A percentile compares a stretch with the other conserved stretches of the same genome.
Evolutionary conservation across 1,140 invertebrate species (phyloP).

Genomic region (Dufourea novaeangliae): DNA sequence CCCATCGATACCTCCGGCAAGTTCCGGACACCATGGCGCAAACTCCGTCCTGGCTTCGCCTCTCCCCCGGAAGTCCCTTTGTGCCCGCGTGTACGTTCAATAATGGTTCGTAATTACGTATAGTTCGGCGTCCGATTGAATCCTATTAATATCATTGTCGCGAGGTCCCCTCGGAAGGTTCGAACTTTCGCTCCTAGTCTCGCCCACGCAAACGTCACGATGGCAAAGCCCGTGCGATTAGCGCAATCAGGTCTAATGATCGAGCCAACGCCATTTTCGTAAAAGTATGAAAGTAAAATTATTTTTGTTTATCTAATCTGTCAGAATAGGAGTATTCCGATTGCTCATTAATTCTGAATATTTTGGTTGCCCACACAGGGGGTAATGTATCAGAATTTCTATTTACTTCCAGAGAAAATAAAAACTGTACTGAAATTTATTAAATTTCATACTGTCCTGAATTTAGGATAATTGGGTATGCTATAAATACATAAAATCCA

Average conservation of each 20-base stretch:
- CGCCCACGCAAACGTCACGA: not conserved
- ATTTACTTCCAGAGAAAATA: too few species aligned
- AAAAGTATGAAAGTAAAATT: too few species aligned
- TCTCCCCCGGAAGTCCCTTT: not conserved
- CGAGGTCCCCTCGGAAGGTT: too few species aligned
- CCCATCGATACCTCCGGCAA: not conserved
- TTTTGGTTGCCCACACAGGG: too few species aligned
- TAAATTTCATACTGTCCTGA: too few species aligned
- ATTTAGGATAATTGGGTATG: too few species aligned
- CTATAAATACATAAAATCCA: too few species aligned
- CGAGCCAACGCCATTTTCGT: conserved; percentile 6
- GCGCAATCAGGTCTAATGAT: conserved; percentile 65
- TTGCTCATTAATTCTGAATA: too few species aligned
- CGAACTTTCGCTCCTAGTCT: not conserved
- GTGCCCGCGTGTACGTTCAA: conserved; percentile 5
- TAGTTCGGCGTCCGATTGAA: conserved; percentile 23
- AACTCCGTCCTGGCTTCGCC: not conserved
- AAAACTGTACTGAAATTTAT: too few species aligned
- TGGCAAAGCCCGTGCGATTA: conserved; percentile 46
- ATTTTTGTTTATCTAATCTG: too few species aligned
- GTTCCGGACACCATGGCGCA: not conserved
- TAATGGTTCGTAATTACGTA: conserved; percentile 38
- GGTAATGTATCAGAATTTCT: too few species aligned
- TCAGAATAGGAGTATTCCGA: too few species aligned
- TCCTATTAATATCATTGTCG: conserved; percentile 53